Percentiles rank a stretch among this genome's conserved stretches.
Evolutionary conservation across 1,140 invertebrate genomes (phyloP).

Genomic region (Spodoptera litura): DNA sequence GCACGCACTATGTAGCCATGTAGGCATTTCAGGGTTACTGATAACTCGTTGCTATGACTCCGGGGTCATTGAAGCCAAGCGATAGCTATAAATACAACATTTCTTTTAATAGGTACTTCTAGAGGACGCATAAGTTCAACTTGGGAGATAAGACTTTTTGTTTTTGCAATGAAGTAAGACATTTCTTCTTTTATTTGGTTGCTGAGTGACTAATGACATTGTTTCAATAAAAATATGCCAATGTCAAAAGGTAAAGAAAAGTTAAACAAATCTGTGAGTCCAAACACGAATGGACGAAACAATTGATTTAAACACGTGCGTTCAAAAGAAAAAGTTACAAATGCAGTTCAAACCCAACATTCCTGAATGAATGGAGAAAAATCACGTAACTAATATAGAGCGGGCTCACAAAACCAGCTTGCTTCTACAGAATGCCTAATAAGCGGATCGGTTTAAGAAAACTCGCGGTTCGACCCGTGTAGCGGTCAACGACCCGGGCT

Average conservation of each 20-base stretch:
- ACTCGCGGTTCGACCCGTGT: conserved; percentile 74
- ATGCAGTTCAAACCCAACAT: conserved; percentile 23
- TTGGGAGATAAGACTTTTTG: neutral
- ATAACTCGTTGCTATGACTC: conserved; percentile 34
- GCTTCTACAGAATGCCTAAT: conserved; percentile 69
- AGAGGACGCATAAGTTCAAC: conserved; percentile 16
- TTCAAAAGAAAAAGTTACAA: conserved; percentile 17
- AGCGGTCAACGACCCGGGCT: conserved; percentile 68
- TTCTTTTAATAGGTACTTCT: neutral
- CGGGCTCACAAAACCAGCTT: conserved; percentile 38
- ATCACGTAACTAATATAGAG: conserved; percentile 41
- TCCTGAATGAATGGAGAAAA: conserved; percentile 39
- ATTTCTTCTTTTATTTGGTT: neutral
- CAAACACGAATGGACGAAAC: neutral
- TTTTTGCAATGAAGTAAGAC: neutral
- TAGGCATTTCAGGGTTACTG: conserved; percentile 30
- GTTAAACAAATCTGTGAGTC: neutral
- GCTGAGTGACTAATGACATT: no score
- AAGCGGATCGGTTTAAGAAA: conserved; percentile 82
- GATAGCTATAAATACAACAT: conserved; percentile 24
- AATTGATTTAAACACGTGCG: conserved; percentile 7
- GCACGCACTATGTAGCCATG: conserved; percentile 13
- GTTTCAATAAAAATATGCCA: neutral
- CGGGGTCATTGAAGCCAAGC: conserved; percentile 17
- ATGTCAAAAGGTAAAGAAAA: neutral